phyloP scores from a whole-genome alignment of 2,797 vertebrate species.

The Selene dorsalis region DNA sequence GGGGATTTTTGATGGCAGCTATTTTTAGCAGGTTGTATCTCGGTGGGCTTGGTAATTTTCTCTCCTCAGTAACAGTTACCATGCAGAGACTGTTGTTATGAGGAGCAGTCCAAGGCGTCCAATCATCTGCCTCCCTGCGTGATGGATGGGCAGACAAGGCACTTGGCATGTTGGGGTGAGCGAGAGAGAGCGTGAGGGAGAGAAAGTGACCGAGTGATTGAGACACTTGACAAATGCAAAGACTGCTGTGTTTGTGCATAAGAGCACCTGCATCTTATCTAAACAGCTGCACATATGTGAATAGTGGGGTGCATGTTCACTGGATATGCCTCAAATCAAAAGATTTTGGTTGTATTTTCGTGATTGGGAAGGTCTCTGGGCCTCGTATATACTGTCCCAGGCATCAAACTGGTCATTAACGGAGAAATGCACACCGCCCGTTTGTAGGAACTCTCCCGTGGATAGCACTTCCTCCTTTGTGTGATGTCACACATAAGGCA shows the following conservation, averaged over 20 bases:
- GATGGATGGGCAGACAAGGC: slow-evolving; percentile 73
- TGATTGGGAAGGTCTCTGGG: too few relatives aligned
- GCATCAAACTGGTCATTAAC: too few relatives aligned
- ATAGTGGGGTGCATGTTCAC: slow-evolving; percentile 11
- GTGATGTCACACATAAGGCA: too few relatives aligned
- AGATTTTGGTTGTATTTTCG: too few relatives aligned
- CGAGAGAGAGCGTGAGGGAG: slow-evolving; percentile 14
- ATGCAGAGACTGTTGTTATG: slow-evolving; percentile 79
- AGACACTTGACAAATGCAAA: slow-evolving; percentile 49
- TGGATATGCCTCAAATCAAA: too few relatives aligned
- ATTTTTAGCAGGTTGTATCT: slow-evolving; percentile 82
- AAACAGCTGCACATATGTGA: slow-evolving; percentile 16
- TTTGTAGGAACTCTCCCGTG: too few relatives aligned
- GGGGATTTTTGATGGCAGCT: slow-evolving; percentile 77
- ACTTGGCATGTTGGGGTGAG: slow-evolving; percentile 50
- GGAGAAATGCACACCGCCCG: too few relatives aligned
- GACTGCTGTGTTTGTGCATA: slow-evolving; percentile 38
- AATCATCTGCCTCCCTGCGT: slow-evolving; percentile 72
- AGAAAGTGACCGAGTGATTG: slow-evolving; percentile 22
- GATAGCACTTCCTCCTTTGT: too few relatives aligned
- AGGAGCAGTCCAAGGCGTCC: slow-evolving; percentile 68
- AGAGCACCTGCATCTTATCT: slow-evolving; percentile 37
- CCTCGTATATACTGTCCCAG: too few relatives aligned
- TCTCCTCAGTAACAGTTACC: slow-evolving; percentile 80
- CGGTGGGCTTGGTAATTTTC: slow-evolving; percentile 79